A percentile compares a stretch with the other conserved stretches of the same genome.
Conservation (phyloP, 2,113 vertebrate genomes). For the Danionella cerebrum region DNA sequence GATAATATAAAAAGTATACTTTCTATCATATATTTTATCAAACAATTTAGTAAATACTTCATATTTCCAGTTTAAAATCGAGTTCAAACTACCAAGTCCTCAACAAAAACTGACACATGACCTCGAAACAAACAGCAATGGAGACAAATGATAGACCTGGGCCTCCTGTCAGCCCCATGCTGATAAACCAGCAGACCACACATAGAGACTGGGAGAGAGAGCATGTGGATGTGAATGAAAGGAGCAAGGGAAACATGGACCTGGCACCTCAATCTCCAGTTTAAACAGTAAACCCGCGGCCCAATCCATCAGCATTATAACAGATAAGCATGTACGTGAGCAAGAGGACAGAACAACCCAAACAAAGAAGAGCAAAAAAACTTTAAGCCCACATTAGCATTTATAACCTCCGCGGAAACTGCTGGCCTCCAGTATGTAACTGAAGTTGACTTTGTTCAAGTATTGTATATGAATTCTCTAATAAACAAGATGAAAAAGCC, state of each 20-base stretch:
- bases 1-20: neutral
- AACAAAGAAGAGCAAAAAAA: conserved; percentile 32
- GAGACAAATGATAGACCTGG: conserved; percentile 24
- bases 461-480: conserved; percentile 31
- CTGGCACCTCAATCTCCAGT: neutral
- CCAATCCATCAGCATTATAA: neutral
- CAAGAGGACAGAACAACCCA: conserved; percentile 26
- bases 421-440: neutral
- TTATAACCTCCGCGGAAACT: conserved; percentile 45
- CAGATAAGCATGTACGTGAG: conserved; percentile 35
- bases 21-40: neutral
- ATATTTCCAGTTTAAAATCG: conserved; percentile 1
- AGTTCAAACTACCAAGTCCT: conserved; percentile 12
- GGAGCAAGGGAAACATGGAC: neutral
- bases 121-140: neutral
- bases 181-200: conserved; percentile 34
- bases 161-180: conserved; percentile 30
- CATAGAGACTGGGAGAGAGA: conserved; percentile 18
- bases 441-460: conserved; percentile 9
- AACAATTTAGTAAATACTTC: neutral
- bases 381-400: conserved; percentile 49
- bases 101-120: neutral
- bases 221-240: neutral
- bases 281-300: conserved; percentile 1
- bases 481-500: conserved; percentile 34